phyloP scores from a whole-genome alignment of 2,113 vertebrate genomes.

The Oenanthe melanoleuca region DNA sequence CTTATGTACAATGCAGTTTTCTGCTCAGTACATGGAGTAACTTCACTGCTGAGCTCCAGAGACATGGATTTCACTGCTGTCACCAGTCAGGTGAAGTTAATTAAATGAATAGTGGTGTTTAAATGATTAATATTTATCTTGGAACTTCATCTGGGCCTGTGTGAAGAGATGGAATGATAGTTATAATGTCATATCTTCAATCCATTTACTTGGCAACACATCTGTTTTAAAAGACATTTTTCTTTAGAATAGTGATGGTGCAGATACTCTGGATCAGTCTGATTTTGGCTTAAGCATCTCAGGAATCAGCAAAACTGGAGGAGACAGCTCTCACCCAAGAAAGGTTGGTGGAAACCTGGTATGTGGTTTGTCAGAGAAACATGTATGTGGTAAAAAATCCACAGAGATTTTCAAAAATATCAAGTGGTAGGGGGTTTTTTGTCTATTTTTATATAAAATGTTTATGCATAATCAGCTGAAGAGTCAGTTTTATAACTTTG shows the following conservation, averaged over 20 bases:
- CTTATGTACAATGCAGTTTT: neutral
- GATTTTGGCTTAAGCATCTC: conserved; percentile 87
- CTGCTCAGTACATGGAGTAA: neutral
- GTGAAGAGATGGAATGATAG: neutral
- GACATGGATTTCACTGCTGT: neutral
- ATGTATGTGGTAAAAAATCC: neutral
- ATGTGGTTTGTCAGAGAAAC: neutral
- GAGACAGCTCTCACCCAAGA: conserved; percentile 53
- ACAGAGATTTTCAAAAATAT: neutral
- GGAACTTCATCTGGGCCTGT: neutral
- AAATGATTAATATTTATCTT: neutral
- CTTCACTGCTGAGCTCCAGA: neutral
- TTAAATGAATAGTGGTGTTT: neutral
- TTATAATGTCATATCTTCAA: neutral
- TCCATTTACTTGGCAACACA: neutral
- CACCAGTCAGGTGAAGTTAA: neutral
- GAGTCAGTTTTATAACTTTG: neutral
- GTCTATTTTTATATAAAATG: neutral
- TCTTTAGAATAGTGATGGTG: conserved; percentile 73
- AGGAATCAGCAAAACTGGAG: conserved; percentile 71
- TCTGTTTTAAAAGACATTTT: neutral
- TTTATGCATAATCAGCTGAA: neutral
- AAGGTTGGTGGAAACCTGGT: conserved; percentile 68
- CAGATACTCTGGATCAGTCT: conserved; percentile 47
- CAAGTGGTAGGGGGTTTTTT: neutral